These are phyloP conservation scores for Upupa epops DNA, from an alignment of 2,113 vertebrate species.

Conservation along the genomic window DNA sequence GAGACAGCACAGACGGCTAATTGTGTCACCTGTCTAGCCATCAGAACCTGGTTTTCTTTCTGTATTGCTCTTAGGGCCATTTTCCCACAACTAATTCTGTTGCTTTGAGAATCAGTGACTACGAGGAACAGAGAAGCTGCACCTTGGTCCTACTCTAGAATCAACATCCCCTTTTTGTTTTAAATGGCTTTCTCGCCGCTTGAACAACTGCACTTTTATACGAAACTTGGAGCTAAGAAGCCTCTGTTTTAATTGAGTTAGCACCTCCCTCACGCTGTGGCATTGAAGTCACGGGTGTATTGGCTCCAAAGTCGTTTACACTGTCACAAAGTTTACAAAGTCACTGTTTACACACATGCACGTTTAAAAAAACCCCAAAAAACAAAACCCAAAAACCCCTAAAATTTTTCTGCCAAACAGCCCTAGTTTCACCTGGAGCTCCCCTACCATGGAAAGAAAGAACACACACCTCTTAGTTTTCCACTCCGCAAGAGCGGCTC, in stretches of 20 bases:
- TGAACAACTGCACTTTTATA: neutral
- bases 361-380: too few relatives aligned
- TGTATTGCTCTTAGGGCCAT: neutral
- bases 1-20: neutral
- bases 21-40: neutral
- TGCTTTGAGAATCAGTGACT: neutral
- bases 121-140: neutral
- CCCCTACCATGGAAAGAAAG: too few relatives aligned
- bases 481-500: too few relatives aligned
- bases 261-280: too few relatives aligned
- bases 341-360: neutral
- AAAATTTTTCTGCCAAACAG: fast-evolving
- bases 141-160: neutral
- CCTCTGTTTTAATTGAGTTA: neutral
- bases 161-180: neutral
- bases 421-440: neutral
- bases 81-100: neutral
- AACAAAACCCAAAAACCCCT: too few relatives aligned
- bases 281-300: neutral
- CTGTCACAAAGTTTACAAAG: too few relatives aligned
- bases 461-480: too few relatives aligned
- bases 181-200: neutral
- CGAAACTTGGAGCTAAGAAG: neutral
- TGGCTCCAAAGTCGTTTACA: neutral
- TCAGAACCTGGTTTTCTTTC: neutral